Percentiles rank a stretch among this genome's conserved stretches.
These are phyloP conservation scores for Paraescarpia echinospica DNA, from an alignment of 1,140 invertebrate genomes.

Conservation along the genomic window DNA sequence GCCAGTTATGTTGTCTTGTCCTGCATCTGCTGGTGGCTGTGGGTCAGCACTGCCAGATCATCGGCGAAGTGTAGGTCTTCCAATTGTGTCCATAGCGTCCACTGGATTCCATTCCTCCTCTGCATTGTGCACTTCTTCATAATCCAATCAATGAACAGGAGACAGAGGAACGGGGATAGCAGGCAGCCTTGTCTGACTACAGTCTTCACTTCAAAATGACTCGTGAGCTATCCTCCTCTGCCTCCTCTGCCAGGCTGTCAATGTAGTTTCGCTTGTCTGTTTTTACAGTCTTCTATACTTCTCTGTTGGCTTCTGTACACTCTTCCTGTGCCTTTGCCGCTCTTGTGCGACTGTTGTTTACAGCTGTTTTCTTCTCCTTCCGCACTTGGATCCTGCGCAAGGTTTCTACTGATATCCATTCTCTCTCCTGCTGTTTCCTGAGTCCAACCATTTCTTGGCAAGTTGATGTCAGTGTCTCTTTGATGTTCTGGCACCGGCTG, in stretches of 20 bases:
- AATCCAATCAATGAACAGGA: no score
- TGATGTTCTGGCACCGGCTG: no score
- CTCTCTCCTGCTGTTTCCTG: neutral
- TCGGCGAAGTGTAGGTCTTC: no score
- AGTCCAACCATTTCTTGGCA: neutral
- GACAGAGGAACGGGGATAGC: no score
- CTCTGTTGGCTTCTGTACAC: constrained; percentile 17
- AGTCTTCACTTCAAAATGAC: no score
- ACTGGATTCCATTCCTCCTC: no score
- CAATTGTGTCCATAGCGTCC: no score
- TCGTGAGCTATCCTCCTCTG: neutral
- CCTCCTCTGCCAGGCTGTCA: constrained; percentile 21
- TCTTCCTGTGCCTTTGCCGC: neutral
- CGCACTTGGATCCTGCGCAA: neutral
- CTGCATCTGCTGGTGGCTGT: neutral
- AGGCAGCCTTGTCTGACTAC: no score
- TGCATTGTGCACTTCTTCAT: no score
- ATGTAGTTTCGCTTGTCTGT: constrained; percentile 18
- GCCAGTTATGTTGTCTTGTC: neutral
- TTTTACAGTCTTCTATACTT: constrained; percentile 9
- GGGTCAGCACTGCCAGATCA: no score
- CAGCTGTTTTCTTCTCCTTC: neutral
- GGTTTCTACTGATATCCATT: constrained; percentile 3
- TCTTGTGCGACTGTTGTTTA: constrained; percentile 5
- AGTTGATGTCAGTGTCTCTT: no score